Evolutionary conservation across 2,113 vertebrate genomes (phyloP), one percentile per base, ranked within the genome.

Genomic region (Bettongia penicillata): DNA sequence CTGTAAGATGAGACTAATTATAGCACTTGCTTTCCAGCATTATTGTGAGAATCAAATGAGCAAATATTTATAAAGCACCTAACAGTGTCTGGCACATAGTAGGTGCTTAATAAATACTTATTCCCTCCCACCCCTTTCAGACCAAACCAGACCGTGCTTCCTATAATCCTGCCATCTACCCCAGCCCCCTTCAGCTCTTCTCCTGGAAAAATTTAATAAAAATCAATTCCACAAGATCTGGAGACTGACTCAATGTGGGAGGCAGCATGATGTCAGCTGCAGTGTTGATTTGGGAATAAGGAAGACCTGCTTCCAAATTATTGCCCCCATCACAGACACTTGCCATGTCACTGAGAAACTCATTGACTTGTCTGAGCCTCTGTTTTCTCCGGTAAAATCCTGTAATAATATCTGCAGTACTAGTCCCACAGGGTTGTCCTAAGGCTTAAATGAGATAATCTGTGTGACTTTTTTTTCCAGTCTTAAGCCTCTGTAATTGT

Each of bases 81-180:
- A n/a, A 52, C 68, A 51, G 19, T 14, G n/a, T 53, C 12, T 31
- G 48, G 51, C 89, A 51, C 57, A 8, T 43, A 90, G 53, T 89
- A 22, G 0, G 26, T 25, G 0, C 11, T 6, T 6, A 37, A 14
- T 0, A 31, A 23, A 0, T 0, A 14, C 28, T 50, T 47, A 0
- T 48, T 48, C 3, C 22, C 5, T 28, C 24, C 28, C 3, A 14
- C 10, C 28, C 28, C 57, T 68, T 11, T 68, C 57, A 9, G 25
- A 68, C 57, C 10, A 37, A 7, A 55, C 57, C 57, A 68, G 57
- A 68, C 11, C 3, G 1, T 84, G n/a, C 37, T 43, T 84, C 68
- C n/a, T 19, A n/a, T 84, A 6, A 84, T 84, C 37, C 37, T n/a
- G 31, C 37, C n/a, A 6, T 22, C 16, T 19, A n/a, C 16, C 37